Evolutionary conservation across 2,888 invertebrate genomes (phyloP).

Genomic region (Podabrus alpinus): DNA sequence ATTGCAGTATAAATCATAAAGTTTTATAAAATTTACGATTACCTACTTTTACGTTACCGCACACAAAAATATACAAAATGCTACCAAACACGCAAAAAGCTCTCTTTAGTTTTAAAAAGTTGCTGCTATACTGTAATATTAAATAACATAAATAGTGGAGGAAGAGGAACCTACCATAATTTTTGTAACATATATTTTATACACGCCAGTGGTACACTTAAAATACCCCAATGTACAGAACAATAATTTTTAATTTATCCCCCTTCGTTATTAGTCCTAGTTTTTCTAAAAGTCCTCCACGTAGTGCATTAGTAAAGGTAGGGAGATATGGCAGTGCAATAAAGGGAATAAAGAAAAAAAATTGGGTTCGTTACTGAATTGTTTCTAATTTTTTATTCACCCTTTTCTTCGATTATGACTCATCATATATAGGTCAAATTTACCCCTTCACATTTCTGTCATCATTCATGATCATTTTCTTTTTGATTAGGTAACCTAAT

Average conservation of each 20-base stretch:
- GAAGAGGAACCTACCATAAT: background rate
- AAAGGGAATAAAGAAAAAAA: slow-evolving; percentile 6
- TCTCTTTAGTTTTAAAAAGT: background rate
- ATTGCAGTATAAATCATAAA: slow-evolving; percentile 25
- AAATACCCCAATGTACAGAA: slow-evolving; percentile 24
- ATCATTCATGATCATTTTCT: slow-evolving; percentile 20
- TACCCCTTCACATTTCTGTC: slow-evolving; percentile 30
- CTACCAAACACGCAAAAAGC: slow-evolving; percentile 15
- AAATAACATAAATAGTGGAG: background rate
- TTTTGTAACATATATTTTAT: slow-evolving; percentile 27
- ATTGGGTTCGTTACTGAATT: background rate
- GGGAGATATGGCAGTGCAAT: background rate
- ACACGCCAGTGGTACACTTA: slow-evolving; percentile 22
- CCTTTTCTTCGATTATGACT: slow-evolving; percentile 34
- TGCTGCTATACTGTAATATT: background rate
- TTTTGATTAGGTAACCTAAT: slow-evolving; percentile 7
- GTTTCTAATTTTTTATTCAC: slow-evolving; percentile 28
- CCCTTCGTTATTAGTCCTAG: slow-evolving; percentile 21
- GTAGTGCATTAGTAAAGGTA: slow-evolving; percentile 10
- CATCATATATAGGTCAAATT: slow-evolving; percentile 36
- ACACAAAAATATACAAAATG: slow-evolving; percentile 12
- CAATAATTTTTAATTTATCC: slow-evolving; percentile 34
- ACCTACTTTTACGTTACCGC: slow-evolving; percentile 3
- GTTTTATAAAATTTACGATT: slow-evolving; percentile 16
- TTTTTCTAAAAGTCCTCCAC: background rate